A percentile compares a stretch with the other conserved stretches of the same genome.
Conservation (phyloP, 2,888 invertebrate species). For the Muschampia plurimacula region DNA sequence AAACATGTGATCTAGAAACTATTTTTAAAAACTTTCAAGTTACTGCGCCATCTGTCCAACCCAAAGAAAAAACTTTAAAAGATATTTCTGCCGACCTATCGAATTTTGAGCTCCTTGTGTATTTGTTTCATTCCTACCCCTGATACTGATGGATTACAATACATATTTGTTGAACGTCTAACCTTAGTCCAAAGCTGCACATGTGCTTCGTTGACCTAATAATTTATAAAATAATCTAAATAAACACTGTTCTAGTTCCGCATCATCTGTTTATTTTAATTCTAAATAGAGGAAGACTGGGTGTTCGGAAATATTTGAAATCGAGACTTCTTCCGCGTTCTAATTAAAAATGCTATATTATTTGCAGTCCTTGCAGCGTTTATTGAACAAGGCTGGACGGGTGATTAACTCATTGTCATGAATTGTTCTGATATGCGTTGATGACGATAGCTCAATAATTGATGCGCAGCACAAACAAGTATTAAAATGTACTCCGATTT, state of each 20-base stretch:
- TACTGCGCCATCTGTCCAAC: too few species aligned
- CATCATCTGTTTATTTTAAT: conserved; percentile 8
- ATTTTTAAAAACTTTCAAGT: too few species aligned
- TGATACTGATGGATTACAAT: too few species aligned
- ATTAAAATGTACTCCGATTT: not conserved
- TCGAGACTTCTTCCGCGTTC: conserved; percentile 18
- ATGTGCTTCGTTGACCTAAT: conserved; percentile 12
- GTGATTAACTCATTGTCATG: conserved; percentile 27
- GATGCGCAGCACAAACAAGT: conserved; percentile 2
- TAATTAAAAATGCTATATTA: not conserved
- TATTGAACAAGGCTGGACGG: conserved; percentile 20
- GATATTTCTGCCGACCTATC: too few species aligned
- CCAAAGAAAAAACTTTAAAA: too few species aligned
- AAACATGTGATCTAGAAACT: too few species aligned
- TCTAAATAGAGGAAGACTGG: conserved; percentile 1
- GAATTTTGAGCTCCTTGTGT: too few species aligned
- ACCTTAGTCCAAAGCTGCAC: not conserved
- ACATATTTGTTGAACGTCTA: not conserved
- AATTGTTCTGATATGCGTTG: conserved; percentile 18
- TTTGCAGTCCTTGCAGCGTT: conserved; percentile 2
- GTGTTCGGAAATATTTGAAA: conserved; percentile 27
- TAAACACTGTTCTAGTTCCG: conserved; percentile 22
- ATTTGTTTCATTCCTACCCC: too few species aligned
- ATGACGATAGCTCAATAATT: conserved; percentile 9
- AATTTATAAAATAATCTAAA: conserved; percentile 18